These are phyloP conservation scores for Cactoblastis cactorum DNA, from an alignment of 2,888 invertebrate species.

Conservation along the genomic window DNA sequence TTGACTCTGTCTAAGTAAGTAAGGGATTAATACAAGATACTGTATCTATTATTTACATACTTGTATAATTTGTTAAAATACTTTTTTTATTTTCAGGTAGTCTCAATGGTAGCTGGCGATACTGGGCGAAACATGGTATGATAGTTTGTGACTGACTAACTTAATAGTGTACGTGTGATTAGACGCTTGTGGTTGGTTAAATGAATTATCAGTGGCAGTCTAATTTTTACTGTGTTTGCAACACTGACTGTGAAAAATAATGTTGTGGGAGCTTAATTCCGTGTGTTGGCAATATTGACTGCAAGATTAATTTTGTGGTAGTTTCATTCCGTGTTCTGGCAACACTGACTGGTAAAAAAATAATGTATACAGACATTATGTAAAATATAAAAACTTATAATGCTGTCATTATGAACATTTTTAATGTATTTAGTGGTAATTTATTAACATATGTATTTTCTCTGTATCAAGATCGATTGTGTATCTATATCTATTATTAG, in stretches of 20 bases:
- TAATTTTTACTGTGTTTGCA: not conserved
- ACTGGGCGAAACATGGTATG: constrained; percentile 90
- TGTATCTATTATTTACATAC: not conserved
- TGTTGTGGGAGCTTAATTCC: too few species aligned
- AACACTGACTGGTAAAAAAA: not conserved
- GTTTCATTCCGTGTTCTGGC: not conserved
- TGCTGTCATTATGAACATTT: not conserved
- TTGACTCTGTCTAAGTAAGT: too few species aligned
- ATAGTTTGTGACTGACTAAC: constrained; percentile 46
- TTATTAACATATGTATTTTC: not conserved
- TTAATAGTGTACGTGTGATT: constrained; percentile 2
- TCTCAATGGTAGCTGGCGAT: constrained; percentile 90
- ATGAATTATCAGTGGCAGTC: not conserved
- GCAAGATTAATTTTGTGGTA: not conserved
- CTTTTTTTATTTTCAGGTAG: constrained; percentile 77
- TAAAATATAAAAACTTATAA: not conserved
- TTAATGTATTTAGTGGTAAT: not conserved
- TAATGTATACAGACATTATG: not conserved
- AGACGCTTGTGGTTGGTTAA: not conserved
- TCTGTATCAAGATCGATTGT: too few species aligned
- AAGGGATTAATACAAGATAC: too few species aligned
- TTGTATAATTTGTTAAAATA: not conserved
- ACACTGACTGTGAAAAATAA: too few species aligned
- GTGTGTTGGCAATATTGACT: too few species aligned
- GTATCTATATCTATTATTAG: too few species aligned